Evolutionary conservation across 1,140 invertebrate species (phyloP), one percentile per base, ranked within the genome.

Genomic region (Drosophila watanabei): DNA sequence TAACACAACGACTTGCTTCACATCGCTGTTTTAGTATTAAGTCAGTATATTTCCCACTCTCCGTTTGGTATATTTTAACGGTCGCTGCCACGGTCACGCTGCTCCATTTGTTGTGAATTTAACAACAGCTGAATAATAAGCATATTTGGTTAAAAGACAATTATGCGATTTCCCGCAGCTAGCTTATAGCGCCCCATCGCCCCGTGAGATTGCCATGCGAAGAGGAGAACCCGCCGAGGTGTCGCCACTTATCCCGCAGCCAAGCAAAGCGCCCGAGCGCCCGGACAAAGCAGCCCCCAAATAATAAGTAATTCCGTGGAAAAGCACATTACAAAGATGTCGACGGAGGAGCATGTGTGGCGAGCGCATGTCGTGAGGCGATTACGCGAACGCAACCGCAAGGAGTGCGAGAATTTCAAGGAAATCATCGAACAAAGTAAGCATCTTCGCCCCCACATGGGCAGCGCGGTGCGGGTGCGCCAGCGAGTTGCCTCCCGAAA

Each of bases 351-450:
- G 32, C 83, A 39, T 60, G 76, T 92, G 76, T 96, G 95, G 95
- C 94, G 95, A 61, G 94, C 94, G 65, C 93, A 93, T 87, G 93
- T 96, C 72, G 92, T 95, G 71, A 92, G 87, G 69, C 94, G 95
- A 78, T 82, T 96, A 56, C 94, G 94, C 32, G 94, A 94, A 56
- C 94, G 95, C 76, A 95, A 96, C 87, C 94, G 92, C 82, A 93
- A 92, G 57, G 94, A 96, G 93, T 94, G 94, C 20, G 85, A 94
- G 39, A 94, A 94, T 79, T 96, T 95, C 80, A 94, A 95, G 64
- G 95, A 96, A 91, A 94, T 96, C 62, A 95, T 96, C 72, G 93
- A 93, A 78, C 94, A 95, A 85, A 95, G 95, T 96, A 94, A 91
- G 91, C 28, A 24, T 70, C n/a, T 33, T 49, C 8, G 33, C 37